Base-by-base conservation (phyloP, 1,140 invertebrate species). In the Heliconius congener region DNA sequence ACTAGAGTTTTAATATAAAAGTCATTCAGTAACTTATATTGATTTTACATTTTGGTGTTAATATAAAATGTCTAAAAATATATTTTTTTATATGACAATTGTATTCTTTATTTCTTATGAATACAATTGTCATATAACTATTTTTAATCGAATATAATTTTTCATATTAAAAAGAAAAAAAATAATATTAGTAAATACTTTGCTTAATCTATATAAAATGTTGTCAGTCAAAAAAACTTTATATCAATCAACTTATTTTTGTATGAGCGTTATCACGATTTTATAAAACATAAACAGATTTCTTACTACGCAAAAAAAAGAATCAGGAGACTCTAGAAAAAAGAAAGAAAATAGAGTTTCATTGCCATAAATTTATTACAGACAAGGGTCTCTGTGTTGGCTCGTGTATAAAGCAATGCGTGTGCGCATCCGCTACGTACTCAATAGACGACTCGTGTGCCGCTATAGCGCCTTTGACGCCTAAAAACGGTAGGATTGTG, bases 361-460 rank as follows among this genome's bases (percentile, higher is more conserved):
- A 88, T 83, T 70, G 82, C 83, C 80, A 71, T 76, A 83, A 81
- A 86, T 87, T 76, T 91, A 85, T 90, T 91, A 81, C 91, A 93
- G 92, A 91, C 60, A 91, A 89, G 86, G 88, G 91, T 84, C 87
- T 92, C 85, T 94, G 94, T 88, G 88, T 94, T 82, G 92, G 92
- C 86, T 90, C 92, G 85, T 95, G 94, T 89, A 94, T 95, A 80
- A 91, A 86, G 80, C 93, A 92, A 83, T 95, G 94, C 87, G 93
- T 91, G 83, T 92, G 93, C 82, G 82, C 88, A 19, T 88, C 91
- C 37, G 90, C 87, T 81, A 90, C 93, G 74, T 88, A 91, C 89
- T 92, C 91, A 83, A 85, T 93, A 78, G 91, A 92, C 82, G 89
- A 93, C 85, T 90, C 91, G 82, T 88, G 89, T 55, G 88, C 88